Evolutionary conservation across 1,140 invertebrate genomes (phyloP).

Genomic region (Chymomyza costata): DNA sequence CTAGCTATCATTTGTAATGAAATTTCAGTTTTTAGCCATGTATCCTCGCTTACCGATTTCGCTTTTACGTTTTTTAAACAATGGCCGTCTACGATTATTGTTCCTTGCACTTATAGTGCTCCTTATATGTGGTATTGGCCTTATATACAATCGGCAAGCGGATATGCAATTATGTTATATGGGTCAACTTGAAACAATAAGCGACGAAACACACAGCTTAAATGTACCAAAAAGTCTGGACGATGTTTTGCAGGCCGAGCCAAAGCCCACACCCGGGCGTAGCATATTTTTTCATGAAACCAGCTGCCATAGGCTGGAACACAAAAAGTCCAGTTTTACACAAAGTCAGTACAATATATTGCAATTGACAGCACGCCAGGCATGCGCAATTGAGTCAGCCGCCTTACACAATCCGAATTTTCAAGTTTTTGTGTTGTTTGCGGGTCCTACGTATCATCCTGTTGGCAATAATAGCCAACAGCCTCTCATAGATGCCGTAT

Average conservation of each 20-base stretch:
- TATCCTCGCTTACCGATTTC: slow-evolving; percentile 40
- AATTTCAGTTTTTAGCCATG: no score
- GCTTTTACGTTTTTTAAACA: slow-evolving; percentile 42
- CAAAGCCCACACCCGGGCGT: slow-evolving; percentile 70
- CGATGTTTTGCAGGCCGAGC: slow-evolving; percentile 42
- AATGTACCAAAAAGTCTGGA: slow-evolving; percentile 22
- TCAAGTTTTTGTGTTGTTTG: slow-evolving; percentile 78
- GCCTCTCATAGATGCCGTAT: slow-evolving; percentile 72
- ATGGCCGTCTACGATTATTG: slow-evolving; percentile 47
- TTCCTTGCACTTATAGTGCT: slow-evolving; percentile 38
- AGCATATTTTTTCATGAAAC: slow-evolving; percentile 80
- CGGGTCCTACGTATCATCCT: slow-evolving; percentile 74
- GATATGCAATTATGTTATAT: slow-evolving; percentile 29
- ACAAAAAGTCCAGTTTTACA: slow-evolving; percentile 5
- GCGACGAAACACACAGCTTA: no score
- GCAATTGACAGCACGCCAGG: slow-evolving; percentile 77
- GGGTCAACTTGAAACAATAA: no score
- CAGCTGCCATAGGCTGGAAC: slow-evolving; percentile 62
- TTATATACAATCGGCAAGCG: slow-evolving; percentile 16
- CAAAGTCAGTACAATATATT: slow-evolving; percentile 53
- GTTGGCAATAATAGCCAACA: slow-evolving; percentile 55
- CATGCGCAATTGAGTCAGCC: slow-evolving; percentile 82
- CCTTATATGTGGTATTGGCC: slow-evolving; percentile 7
- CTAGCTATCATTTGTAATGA: no score
- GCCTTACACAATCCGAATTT: slow-evolving; percentile 79